Evolutionary conservation across 2,797 vertebrate species (phyloP).

Genomic region (Siniperca scherzeri): DNA sequence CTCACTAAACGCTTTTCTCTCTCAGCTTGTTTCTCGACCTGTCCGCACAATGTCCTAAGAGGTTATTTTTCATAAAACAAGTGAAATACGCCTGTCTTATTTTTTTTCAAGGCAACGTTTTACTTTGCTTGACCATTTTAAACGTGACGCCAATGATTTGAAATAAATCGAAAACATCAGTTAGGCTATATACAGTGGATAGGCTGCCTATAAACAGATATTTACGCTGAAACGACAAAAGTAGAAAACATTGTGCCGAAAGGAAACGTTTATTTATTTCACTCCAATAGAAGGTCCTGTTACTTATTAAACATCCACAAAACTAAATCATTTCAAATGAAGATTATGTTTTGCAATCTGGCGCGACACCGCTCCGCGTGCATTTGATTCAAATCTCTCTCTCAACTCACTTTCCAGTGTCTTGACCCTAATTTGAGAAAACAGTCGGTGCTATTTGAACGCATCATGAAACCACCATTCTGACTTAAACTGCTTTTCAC

Average conservation of each 20-base stretch:
- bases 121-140: neutral
- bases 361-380: neutral
- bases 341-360: neutral
- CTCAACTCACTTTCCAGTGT: slow-evolving; percentile 3
- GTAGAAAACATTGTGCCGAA: neutral
- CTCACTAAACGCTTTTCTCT: slow-evolving; percentile 39
- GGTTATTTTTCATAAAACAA: neutral
- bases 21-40: slow-evolving; percentile 32
- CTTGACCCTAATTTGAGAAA: slow-evolving; percentile 18
- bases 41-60: neutral
- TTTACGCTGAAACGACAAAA: neutral
- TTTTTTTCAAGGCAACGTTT: neutral
- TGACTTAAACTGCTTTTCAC: slow-evolving; percentile 3
- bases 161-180: neutral
- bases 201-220: neutral
- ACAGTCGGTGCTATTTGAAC: slow-evolving; percentile 10
- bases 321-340: neutral
- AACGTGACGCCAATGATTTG: neutral
- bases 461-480: slow-evolving; percentile 8
- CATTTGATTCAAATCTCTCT: neutral
- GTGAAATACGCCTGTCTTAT: neutral
- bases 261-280: neutral
- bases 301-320: neutral
- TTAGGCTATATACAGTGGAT: neutral
- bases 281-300: neutral